phyloP scores from a whole-genome alignment of 2,113 vertebrate genomes.

The Saccopteryx bilineata region DNA sequence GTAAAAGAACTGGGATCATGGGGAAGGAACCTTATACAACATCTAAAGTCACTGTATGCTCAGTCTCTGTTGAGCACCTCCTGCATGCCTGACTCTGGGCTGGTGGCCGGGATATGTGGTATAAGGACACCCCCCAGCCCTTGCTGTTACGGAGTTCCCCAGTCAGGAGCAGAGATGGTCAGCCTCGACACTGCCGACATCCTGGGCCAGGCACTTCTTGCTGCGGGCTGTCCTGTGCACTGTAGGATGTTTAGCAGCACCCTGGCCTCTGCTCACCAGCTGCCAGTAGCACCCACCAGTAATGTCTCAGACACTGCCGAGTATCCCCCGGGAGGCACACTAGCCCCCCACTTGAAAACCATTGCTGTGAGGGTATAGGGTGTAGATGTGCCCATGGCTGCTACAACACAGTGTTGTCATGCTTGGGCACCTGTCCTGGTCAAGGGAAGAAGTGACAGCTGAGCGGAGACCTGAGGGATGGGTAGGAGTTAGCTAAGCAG shows the following conservation, averaged over 20 bases:
- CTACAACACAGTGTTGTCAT: background rate
- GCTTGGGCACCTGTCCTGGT: background rate
- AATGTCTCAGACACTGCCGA: background rate
- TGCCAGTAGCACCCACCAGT: background rate
- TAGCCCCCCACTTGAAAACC: accelerated
- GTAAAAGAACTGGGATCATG: background rate
- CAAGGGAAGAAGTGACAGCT: background rate
- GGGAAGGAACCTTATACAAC: background rate
- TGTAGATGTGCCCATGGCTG: background rate
- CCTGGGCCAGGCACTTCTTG: background rate
- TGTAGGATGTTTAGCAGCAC: background rate
- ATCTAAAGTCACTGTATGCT: background rate
- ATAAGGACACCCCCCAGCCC: background rate
- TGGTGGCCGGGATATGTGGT: accelerated
- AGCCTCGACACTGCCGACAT: accelerated
- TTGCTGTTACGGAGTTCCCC: background rate
- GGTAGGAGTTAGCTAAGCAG: background rate
- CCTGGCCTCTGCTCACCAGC: background rate
- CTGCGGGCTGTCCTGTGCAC: background rate
- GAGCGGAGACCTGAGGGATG: background rate
- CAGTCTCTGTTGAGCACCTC: background rate
- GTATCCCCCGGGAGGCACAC: background rate
- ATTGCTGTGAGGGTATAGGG: background rate
- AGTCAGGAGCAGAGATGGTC: background rate
- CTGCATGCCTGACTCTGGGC: background rate